Base-by-base conservation (phyloP, 2,113 vertebrate species). In the Heterocephalus glaber region DNA sequence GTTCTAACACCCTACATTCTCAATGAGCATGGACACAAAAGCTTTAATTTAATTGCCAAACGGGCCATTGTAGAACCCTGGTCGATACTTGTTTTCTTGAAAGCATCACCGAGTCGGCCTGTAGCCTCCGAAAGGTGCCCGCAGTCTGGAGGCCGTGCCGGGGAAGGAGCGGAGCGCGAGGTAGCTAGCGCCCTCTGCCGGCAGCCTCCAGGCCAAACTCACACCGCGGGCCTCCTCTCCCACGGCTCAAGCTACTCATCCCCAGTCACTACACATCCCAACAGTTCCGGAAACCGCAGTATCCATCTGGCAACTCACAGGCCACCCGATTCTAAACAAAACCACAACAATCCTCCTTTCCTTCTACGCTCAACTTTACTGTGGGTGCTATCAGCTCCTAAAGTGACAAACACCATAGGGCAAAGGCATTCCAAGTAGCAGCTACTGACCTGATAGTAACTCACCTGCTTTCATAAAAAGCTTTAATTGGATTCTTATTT, bases 401-500 rank as follows among this genome's bases (percentile, higher is more conserved):
- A 93, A 87, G 7, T 10, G 5, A 66, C 47, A 68, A 76, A 80
- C 1, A 63, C 92, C n/a, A 92, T 6, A 33, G 35, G 13, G 38
- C 49, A 90, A 90, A 94, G 74, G 28, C 47, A 60, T 41, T 88
- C 41, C 79, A 88, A 77, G 63, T 14, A 88, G 81, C 41, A 92
- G 38, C 70, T 80, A 93, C 44, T 82, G 49, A 94, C 35, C 72
- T 58, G 52, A 17, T 12, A 77, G 19, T 49, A 92, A 96, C 98
- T 98, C 97, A 98, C 98, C 95, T 98, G 95, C 97, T 98, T 76
- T 97, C 98, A 2, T 60, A 96, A 92, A 60, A 87, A 1, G 61
- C 26, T 92, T 61, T 97, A 5, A 86, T 30, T 88, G 97, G 97
- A 96, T 97, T 38, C 86, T 97, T 97, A 49, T 83, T 77, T 66